Percentiles rank a stretch among this genome's conserved stretches.
These are phyloP conservation scores for Phalloptychus januarius DNA, from an alignment of 2,797 vertebrate species.

Conservation along the genomic window DNA sequence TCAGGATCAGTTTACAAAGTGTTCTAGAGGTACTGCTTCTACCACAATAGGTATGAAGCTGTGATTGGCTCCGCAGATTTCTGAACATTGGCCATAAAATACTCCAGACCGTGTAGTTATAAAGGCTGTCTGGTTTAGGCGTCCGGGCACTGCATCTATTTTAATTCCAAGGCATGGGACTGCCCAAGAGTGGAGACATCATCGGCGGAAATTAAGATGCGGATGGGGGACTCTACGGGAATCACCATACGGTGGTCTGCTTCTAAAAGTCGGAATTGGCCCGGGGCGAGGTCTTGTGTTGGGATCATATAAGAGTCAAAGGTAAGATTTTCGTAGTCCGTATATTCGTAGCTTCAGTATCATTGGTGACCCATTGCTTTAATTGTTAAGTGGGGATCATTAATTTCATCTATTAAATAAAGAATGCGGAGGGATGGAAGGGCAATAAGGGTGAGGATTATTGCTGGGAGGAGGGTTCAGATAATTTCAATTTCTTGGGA, in stretches of 20 bases:
- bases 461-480: slow-evolving; percentile 27
- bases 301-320: slow-evolving; percentile 65
- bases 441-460: slow-evolving; percentile 32
- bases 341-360: slow-evolving; percentile 69
- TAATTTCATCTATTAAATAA: slow-evolving; percentile 58
- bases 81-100: slow-evolving; percentile 4
- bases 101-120: accelerated
- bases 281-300: slow-evolving; percentile 26
- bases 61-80: slow-evolving; percentile 59
- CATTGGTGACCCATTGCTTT: slow-evolving; percentile 64
- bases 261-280: slow-evolving; percentile 54
- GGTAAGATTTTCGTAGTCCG: slow-evolving; percentile 15
- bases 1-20: slow-evolving; percentile 37
- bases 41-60: slow-evolving; percentile 67
- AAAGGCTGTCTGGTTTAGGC: slow-evolving; percentile 48
- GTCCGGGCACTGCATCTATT: slow-evolving; percentile 41
- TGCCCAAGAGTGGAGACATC: slow-evolving; percentile 11
- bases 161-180: slow-evolving; percentile 32
- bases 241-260: slow-evolving; percentile 57
- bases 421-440: slow-evolving; percentile 49
- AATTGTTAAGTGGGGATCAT: slow-evolving; percentile 49
- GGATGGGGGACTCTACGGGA: slow-evolving; percentile 11
- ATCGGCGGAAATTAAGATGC: slow-evolving; percentile 29
- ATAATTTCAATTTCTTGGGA: slow-evolving; percentile 62
- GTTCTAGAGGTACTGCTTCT: slow-evolving; percentile 45